phyloP scores from a whole-genome alignment of 2,113 vertebrate genomes.

The Ceyx margarethae region DNA sequence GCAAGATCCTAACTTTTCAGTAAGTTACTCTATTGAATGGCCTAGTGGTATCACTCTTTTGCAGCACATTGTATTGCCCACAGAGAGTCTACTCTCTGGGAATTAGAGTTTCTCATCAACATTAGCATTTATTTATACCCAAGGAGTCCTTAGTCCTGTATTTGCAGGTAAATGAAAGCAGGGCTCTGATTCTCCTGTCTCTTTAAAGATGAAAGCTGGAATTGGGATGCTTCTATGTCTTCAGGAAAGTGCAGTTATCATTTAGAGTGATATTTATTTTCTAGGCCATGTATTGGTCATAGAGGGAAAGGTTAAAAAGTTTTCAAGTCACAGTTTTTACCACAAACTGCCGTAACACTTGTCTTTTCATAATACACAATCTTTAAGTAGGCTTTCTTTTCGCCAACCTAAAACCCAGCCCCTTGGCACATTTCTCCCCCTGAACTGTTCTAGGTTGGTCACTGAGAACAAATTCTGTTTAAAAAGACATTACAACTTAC shows the following conservation, averaged over 20 bases:
- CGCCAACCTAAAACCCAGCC: background rate
- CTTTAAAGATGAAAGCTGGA: background rate
- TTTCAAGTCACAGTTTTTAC: background rate
- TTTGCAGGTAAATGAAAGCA: background rate
- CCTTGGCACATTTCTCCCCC: background rate
- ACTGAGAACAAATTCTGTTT: background rate
- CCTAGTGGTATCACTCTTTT: background rate
- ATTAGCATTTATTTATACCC: background rate
- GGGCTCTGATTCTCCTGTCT: background rate
- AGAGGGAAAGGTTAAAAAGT: background rate
- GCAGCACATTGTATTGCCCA: background rate
- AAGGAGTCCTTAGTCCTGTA: background rate
- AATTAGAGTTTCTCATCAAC: background rate
- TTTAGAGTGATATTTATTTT: background rate
- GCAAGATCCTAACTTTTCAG: background rate
- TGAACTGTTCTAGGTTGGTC: background rate
- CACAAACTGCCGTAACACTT: background rate
- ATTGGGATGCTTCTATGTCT: background rate
- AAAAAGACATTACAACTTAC: background rate
- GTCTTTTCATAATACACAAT: background rate
- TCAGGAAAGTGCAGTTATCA: background rate
- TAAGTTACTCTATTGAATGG: background rate
- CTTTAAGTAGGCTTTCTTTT: background rate
- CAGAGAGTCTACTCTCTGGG: background rate
- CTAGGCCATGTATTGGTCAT: background rate